Conservation (phyloP, 2,888 invertebrate genomes). For the Campoplex capitator region DNA sequence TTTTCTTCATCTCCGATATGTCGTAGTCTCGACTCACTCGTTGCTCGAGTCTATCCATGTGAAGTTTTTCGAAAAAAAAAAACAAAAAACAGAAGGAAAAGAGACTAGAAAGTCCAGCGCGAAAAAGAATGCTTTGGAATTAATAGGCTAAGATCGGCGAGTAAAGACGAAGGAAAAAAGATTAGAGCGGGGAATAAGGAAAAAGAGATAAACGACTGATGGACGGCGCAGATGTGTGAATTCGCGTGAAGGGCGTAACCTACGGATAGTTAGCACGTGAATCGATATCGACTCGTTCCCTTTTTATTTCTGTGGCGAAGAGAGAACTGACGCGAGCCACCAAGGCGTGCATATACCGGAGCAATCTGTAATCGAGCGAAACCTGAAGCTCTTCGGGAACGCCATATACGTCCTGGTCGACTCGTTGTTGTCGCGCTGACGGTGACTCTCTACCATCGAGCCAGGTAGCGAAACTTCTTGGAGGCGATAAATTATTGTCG, state of each 20-base stretch:
- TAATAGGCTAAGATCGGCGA: conserved; percentile 54
- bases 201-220: conserved; percentile 39
- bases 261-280: background rate
- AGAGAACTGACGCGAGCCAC: background rate
- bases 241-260: conserved; percentile 13
- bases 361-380: conserved; percentile 69
- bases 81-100: background rate
- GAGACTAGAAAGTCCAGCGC: conserved; percentile 10
- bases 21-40: background rate
- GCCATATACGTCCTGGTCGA: conserved; percentile 67
- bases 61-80: background rate
- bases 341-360: background rate
- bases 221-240: background rate
- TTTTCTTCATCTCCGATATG: background rate
- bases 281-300: background rate
- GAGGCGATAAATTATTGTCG: conserved; percentile 70
- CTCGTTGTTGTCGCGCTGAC: conserved; percentile 28
- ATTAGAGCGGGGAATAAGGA: conserved; percentile 49
- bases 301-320: background rate
- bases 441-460: background rate
- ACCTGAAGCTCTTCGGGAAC: conserved; percentile 65
- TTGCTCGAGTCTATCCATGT: conserved; percentile 7
- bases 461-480: conserved; percentile 8
- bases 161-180: conserved; percentile 35
- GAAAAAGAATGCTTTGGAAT: conserved; percentile 59